Conservation (phyloP, 2,888 invertebrate species). For the Balanococcus diminutus region DNA sequence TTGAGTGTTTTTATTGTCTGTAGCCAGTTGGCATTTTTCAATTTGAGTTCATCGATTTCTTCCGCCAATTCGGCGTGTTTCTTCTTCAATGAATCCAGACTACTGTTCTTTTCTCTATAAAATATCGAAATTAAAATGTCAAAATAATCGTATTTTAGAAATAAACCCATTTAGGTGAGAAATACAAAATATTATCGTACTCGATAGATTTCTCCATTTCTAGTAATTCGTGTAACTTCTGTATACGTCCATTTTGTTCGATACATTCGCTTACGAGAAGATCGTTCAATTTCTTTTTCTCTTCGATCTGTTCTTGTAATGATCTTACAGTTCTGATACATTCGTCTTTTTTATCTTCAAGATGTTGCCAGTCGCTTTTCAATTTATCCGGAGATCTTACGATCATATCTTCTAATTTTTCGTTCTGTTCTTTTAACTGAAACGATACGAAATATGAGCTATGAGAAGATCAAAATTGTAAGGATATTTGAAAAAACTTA, state of each 20-base stretch:
- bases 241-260: conserved; percentile 9
- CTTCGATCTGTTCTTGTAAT: conserved; percentile 22
- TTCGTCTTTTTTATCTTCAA: conserved; percentile 30
- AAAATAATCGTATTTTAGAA: not conserved
- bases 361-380: not conserved
- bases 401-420: conserved; percentile 19
- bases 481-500: not conserved
- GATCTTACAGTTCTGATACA: not conserved
- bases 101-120: conserved; percentile 33
- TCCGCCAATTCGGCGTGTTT: not conserved
- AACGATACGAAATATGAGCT: not conserved
- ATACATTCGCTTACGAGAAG: not conserved
- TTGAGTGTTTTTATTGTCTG: not conserved
- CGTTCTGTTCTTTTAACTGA: conserved; percentile 21
- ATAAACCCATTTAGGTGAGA: not conserved
- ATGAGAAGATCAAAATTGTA: not conserved
- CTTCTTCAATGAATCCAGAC: not conserved
- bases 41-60: conserved; percentile 2
- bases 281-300: conserved; percentile 41
- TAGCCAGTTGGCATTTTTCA: not conserved
- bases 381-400: conserved; percentile 46
- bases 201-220: conserved; percentile 6
- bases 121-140: not conserved
- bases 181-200: not conserved
- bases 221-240: conserved; percentile 19